Evolutionary conservation across 2,113 vertebrate genomes (phyloP), one percentile per base, ranked within the genome.

Genomic region (Sceloporus tristichus): DNA sequence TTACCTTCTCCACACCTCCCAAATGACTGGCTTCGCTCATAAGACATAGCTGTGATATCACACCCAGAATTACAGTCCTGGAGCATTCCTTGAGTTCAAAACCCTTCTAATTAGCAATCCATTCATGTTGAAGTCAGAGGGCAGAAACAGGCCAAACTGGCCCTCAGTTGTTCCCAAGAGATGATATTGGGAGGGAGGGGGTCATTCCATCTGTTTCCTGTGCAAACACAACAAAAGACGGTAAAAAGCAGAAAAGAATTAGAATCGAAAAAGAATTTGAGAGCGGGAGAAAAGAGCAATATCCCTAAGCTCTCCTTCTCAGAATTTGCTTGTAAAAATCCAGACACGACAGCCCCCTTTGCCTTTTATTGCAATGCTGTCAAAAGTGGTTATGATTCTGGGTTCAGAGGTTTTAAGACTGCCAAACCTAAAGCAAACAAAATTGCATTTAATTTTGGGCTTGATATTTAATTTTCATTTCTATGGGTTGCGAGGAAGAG

Each of bases 11-110:
- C 79, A 74, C 86, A 48, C 86, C 86, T 87, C 56, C 38, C 70
- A 87, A 87, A 87, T 87, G 34, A 87, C 70, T 42, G 68, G 86
- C 34, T 40, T 87, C 59, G n/a, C 6, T n/a, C 34, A n/a, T 71
- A 80, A 80, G 77, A 80, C 66, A 80, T 18, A 27, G 42, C 66
- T 74, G 86, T 82, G 79, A 87, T 82, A 38, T 87, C 68, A 82
- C 79, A 82, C 68, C 68, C 54, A 1, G 70, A 81, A 87, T 82
- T 62, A 87, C 38, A 81, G 38, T 74, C 54, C 86, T 73, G n/a
- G 18, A 68, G 80, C 34, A 25, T 13, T 56, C 71, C 34, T 59
- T 75, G 73, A 86, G 65, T 38, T 48, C 70, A 21, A 23, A 68
- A 19, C 40, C 29, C 29, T 79, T 38, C 48, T 80, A 71, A 80